These are phyloP conservation scores for Bufo bufo DNA, from an alignment of 2,113 vertebrate genomes.

Conservation along the genomic window DNA sequence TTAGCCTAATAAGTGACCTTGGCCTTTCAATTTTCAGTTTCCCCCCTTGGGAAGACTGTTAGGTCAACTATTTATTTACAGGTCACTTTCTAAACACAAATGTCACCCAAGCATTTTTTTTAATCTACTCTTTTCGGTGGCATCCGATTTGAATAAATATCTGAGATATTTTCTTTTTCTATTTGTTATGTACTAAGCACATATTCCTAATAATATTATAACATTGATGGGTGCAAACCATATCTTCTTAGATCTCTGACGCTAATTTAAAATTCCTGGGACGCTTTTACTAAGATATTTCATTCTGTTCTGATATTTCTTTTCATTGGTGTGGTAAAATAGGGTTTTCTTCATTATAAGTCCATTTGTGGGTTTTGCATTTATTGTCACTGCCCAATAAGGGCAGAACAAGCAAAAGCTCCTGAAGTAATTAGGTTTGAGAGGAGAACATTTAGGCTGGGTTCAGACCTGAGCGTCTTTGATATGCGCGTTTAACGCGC, in stretches of 20 bases:
- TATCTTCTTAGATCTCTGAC: not conserved
- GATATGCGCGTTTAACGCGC: no score
- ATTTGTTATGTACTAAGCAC: not conserved
- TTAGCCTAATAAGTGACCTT: conserved; percentile 55
- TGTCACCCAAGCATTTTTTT: conserved; percentile 43
- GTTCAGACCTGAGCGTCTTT: no score
- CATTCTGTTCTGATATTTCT: not conserved
- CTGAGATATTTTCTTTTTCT: not conserved
- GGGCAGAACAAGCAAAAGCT: not conserved
- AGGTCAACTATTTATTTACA: conserved; percentile 55
- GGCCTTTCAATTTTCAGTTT: conserved; percentile 52
- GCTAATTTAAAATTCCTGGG: not conserved
- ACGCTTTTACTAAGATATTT: not conserved
- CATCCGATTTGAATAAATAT: conserved; percentile 40
- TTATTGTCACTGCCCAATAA: not conserved
- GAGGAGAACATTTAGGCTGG: not conserved
- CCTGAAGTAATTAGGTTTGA: not conserved
- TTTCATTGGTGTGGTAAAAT: not conserved
- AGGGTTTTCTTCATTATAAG: not conserved
- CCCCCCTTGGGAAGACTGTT: conserved; percentile 33
- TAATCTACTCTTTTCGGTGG: conserved; percentile 30
- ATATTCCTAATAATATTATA: not conserved
- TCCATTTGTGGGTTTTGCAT: not conserved
- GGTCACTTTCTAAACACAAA: conserved; percentile 51
- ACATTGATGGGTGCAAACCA: no score